Evolutionary conservation across 2,113 vertebrate genomes (phyloP).

Genomic region (Perccottus glenii): DNA sequence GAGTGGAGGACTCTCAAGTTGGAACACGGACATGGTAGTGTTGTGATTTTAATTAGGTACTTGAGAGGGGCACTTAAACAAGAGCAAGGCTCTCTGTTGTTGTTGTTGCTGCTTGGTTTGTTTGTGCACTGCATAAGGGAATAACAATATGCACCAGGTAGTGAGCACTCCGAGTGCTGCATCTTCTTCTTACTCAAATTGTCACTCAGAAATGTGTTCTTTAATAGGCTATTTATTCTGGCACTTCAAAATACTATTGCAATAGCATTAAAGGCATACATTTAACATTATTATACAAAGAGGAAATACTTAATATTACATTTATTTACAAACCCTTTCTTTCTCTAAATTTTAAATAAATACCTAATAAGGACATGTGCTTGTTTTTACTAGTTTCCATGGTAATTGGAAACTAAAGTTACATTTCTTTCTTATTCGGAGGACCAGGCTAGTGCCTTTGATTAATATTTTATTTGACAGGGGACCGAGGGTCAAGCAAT

Average conservation of each 20-base stretch:
- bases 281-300: too few species aligned
- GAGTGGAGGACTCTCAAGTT: slow-evolving; percentile 5
- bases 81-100: slow-evolving; percentile 17
- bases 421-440: slow-evolving; percentile 39
- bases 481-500: slow-evolving; percentile 30
- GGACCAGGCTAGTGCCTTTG: slow-evolving; percentile 49
- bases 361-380: neutral
- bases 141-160: slow-evolving; percentile 21
- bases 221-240: neutral
- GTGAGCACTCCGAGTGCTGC: neutral
- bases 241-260: too few species aligned
- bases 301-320: too few species aligned
- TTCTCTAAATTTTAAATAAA: neutral
- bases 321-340: too few species aligned
- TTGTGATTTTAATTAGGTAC: slow-evolving; percentile 28
- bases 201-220: neutral
- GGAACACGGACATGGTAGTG: slow-evolving; percentile 2
- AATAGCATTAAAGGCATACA: too few species aligned
- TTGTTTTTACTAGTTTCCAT: slow-evolving; percentile 15
- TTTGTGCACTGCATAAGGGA: slow-evolving; percentile 7
- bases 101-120: slow-evolving; percentile 17
- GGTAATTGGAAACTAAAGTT: slow-evolving; percentile 23
- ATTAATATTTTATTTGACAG: slow-evolving; percentile 68
- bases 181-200: neutral
- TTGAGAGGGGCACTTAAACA: slow-evolving; percentile 29